Percentiles rank a stretch among this genome's conserved stretches.
Conservation (phyloP, 2,888 invertebrate species). For the Eulithis prunata region DNA sequence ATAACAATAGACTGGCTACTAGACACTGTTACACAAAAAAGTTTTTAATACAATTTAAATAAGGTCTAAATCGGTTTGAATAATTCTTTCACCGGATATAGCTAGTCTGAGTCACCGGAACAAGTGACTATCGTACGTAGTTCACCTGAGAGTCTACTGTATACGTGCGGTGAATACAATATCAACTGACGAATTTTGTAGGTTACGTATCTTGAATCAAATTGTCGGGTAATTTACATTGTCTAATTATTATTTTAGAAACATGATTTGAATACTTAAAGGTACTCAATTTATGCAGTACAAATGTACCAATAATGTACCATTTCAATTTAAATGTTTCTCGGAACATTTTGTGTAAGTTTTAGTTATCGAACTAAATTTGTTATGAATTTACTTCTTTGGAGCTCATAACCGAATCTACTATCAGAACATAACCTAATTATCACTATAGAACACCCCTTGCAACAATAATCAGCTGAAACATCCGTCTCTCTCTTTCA, state of each 20-base stretch:
- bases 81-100: conserved; percentile 53
- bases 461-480: conserved; percentile 45
- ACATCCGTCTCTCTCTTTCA: conserved; percentile 50
- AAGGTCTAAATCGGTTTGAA: neutral
- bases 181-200: conserved; percentile 54
- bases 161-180: conserved; percentile 62
- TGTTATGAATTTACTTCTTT: conserved; percentile 4
- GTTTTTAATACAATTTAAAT: conserved; percentile 1
- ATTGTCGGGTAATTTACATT: conserved; percentile 49
- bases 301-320: neutral
- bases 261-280: conserved; percentile 41
- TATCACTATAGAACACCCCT: conserved; percentile 44
- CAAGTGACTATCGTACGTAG: conserved; percentile 65
- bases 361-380: neutral
- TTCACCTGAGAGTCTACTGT: conserved; percentile 62
- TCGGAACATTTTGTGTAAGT: neutral
- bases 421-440: conserved; percentile 54
- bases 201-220: conserved; percentile 32
- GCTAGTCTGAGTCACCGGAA: conserved; percentile 72
- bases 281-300: neutral
- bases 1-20: conserved; percentile 58
- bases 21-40: conserved; percentile 26
- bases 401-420: conserved; percentile 21
- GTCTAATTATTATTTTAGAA: conserved; percentile 45
- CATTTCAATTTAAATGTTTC: neutral